Base-by-base conservation (phyloP, 2,113 vertebrate genomes). In the Neotragus moschatus region DNA sequence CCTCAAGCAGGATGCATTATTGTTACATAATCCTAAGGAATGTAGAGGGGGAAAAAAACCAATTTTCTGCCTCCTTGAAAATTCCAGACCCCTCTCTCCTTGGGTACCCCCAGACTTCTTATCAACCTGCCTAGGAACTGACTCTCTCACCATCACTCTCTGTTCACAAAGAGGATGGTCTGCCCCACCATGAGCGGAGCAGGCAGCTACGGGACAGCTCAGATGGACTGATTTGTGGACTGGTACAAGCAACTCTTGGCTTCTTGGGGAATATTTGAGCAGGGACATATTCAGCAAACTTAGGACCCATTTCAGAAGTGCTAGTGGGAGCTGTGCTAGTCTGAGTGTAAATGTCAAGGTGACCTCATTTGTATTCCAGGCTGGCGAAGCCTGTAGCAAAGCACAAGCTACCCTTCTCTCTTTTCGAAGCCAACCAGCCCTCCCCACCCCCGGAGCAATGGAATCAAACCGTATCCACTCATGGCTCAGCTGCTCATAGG, bases 391-490 rank as follows among this genome's bases (percentile, higher is more conserved):
- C 43, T 60, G 36, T 28, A 84, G 85, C 45, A 30, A 47, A 39
- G 63, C 7, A 6, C 28, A 23, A 15, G 25, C 23, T 63, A 55
- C 1, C 4, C 2, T 30, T 8, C 3, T 21, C 6, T 21, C 2
- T 30, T 8, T 6, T 21, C 2, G 36, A 28, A 73, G 70, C 33
- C 66, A 16, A 11, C 3, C 26, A 16, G 2, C 12, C 13, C 49
- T 8, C 14, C 3, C 36, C 55, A 4, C 9, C 56, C 16, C 4
- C 2, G 2, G 6, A 73, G 39, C 51, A 77, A 7, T 1, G 39
- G 85, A 28, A 8, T 17, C 56, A 43, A 25, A 23, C n/a, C 17
- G 16, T 3, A 19, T 9, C 51, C 7, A 6, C 19, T 43, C 5
- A 2, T 26, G 51, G 25, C 17, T 45, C n/a, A 88, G 84, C 88